Conservation (phyloP, 2,113 vertebrate genomes). For the Petromus typicus region DNA sequence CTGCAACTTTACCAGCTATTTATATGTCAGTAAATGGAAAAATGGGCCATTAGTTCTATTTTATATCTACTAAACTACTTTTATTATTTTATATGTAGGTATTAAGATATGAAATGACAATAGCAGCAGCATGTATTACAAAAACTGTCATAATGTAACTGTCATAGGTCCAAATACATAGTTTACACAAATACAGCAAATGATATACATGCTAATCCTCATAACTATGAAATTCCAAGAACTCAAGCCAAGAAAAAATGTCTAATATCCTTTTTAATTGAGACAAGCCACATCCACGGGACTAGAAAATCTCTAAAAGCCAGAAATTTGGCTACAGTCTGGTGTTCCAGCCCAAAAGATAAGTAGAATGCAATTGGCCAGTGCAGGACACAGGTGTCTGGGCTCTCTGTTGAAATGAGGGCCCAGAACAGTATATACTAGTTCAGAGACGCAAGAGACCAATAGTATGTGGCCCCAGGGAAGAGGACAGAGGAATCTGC, state of each 20-base stretch:
- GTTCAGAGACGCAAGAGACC: not conserved
- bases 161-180: not conserved
- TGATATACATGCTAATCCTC: not conserved
- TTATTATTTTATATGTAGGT: not conserved
- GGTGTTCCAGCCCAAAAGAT: not conserved
- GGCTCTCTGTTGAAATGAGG: too few relatives aligned
- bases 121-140: not conserved
- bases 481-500: not conserved
- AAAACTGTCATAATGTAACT: not conserved
- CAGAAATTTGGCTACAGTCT: not conserved
- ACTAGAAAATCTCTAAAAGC: not conserved
- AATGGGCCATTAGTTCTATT: not conserved
- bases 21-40: not conserved
- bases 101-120: not conserved
- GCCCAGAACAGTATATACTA: too few relatives aligned
- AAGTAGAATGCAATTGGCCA: not conserved
- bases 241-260: not conserved
- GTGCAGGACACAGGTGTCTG: too few relatives aligned
- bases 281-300: not conserved
- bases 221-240: not conserved
- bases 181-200: not conserved
- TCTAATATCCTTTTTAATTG: not conserved
- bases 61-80: not conserved
- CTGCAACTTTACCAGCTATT: not conserved
- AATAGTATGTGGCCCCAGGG: not conserved